A percentile compares a stretch with the other conserved stretches of the same genome.
Conservation (phyloP, 1,140 invertebrate species). For the Heliconius himera region DNA sequence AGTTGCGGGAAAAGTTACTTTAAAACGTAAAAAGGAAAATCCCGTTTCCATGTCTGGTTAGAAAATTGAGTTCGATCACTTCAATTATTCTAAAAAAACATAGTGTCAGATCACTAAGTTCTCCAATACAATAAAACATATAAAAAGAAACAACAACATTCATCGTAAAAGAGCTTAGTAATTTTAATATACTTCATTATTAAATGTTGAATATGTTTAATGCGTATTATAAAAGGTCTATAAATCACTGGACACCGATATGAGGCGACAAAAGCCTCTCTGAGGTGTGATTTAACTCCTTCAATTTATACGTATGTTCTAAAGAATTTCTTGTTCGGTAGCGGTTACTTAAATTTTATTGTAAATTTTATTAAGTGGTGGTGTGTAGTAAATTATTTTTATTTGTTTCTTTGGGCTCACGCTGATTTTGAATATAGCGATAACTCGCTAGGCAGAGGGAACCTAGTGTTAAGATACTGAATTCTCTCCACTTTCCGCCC, state of each 20-base stretch:
- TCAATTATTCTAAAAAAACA: no score
- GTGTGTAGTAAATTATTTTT: not conserved
- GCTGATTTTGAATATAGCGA: not conserved
- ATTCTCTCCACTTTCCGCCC: not conserved
- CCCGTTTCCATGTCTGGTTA: no score
- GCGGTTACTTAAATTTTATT: slow-evolving; percentile 4
- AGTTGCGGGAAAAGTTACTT: no score
- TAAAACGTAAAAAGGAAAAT: no score
- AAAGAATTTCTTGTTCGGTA: slow-evolving; percentile 1
- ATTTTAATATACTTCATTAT: slow-evolving; percentile 2
- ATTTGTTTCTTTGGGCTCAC: not conserved
- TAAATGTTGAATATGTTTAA: slow-evolving; percentile 3
- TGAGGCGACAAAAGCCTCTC: slow-evolving; percentile 20
- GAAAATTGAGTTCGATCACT: no score
- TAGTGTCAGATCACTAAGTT: no score
- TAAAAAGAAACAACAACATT: not conserved
- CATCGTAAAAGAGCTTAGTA: not conserved
- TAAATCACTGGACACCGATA: slow-evolving; percentile 26
- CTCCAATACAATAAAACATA: no score
- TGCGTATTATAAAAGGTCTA: slow-evolving; percentile 17
- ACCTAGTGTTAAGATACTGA: not conserved
- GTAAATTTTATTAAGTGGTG: not conserved
- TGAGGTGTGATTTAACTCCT: slow-evolving; percentile 6
- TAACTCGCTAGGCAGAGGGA: not conserved
- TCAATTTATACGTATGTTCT: slow-evolving; percentile 1